phyloP scores from a whole-genome alignment of 1,140 invertebrate genomes.

The Trichoplusia ni region DNA sequence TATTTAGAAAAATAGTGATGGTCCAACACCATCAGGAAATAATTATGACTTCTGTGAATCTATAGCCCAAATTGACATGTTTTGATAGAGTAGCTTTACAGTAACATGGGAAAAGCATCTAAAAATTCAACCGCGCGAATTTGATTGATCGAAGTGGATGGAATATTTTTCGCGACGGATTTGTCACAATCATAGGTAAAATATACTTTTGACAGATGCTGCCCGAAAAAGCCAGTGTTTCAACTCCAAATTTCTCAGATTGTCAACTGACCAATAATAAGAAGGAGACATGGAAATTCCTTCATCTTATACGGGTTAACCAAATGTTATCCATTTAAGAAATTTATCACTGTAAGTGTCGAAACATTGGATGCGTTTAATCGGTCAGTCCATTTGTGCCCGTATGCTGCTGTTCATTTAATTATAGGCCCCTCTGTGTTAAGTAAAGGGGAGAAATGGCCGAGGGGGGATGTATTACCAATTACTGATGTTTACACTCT shows the following conservation, averaged over 20 bases:
- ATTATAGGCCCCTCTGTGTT: constrained; percentile 54
- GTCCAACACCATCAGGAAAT: too few relatives aligned
- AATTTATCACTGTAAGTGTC: constrained; percentile 13
- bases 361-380: constrained; percentile 26
- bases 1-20: too few relatives aligned
- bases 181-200: too few relatives aligned
- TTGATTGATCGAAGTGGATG: too few relatives aligned
- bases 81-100: too few relatives aligned
- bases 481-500: not conserved
- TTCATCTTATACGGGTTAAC: not conserved
- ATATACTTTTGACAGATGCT: too few relatives aligned
- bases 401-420: constrained; percentile 62
- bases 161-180: too few relatives aligned
- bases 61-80: too few relatives aligned
- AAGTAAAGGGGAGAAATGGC: constrained; percentile 6
- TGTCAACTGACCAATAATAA: not conserved
- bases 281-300: not conserved
- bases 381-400: constrained; percentile 45
- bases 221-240: too few relatives aligned
- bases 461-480: not conserved
- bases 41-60: too few relatives aligned
- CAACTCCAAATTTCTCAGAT: not conserved
- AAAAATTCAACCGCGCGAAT: too few relatives aligned
- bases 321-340: not conserved
- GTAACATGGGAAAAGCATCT: too few relatives aligned